A percentile compares a stretch with the other conserved stretches of the same genome.
These are phyloP conservation scores for Gopherus evgoodei DNA, from an alignment of 2,113 vertebrate species.

Conservation along the genomic window DNA sequence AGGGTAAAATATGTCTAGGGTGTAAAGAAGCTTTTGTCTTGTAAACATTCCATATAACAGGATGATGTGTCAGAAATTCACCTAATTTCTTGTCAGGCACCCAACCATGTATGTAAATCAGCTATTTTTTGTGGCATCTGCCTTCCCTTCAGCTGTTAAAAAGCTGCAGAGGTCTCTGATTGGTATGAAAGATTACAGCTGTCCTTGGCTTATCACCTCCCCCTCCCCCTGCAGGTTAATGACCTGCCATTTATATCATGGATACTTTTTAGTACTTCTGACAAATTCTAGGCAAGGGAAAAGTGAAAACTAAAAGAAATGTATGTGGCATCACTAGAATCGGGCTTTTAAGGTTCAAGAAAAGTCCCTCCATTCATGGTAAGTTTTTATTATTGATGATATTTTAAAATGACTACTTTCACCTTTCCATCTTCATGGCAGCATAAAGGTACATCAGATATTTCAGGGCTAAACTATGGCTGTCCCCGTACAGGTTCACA, in stretches of 20 bases:
- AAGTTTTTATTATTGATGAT: not conserved
- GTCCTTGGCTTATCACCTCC: not conserved
- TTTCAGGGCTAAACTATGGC: not conserved
- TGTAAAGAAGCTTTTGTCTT: conserved; percentile 35
- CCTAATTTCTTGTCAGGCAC: conserved; percentile 21
- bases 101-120: conserved; percentile 10
- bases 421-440: conserved; percentile 2
- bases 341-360: not conserved
- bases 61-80: not conserved
- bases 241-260: not conserved
- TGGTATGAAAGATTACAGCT: conserved; percentile 3
- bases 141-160: not conserved
- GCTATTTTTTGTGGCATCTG: not conserved
- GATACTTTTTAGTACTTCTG: not conserved
- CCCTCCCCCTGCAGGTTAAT: not conserved
- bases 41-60: conserved; percentile 4
- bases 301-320: conserved; percentile 23
- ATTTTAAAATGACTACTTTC: conserved; percentile 18
- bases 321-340: not conserved
- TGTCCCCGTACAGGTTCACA: not conserved
- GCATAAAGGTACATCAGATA: not conserved
- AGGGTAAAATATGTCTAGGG: conserved; percentile 37
- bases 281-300: not conserved
- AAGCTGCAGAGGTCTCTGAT: not conserved
- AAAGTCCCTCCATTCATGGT: not conserved